Base-by-base conservation (phyloP, 2,113 vertebrate genomes). In the Mesitornis unicolor region DNA sequence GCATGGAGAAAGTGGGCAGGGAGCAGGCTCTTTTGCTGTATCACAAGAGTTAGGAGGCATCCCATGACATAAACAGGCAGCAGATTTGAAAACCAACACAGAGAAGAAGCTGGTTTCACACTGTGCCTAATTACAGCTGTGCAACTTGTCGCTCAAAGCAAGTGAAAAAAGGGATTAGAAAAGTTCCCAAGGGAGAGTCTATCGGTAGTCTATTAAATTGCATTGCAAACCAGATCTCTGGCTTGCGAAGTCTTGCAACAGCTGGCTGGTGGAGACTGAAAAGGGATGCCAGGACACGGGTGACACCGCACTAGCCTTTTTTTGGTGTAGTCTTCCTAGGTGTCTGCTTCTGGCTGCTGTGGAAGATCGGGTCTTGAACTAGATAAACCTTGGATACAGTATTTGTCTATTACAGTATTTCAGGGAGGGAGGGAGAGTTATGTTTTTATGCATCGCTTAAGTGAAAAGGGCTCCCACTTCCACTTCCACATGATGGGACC, bases 81-180 rank as follows among this genome's bases (percentile, higher is more conserved):
- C 57, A 79, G 67, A 84, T 71, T 71, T 40, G 87, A 85, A 95
- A 90, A 87, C 16, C 25, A 87, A 40, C 65, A 71, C 7, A 48
- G 67, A 78, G 43, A 81, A 94, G 45, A 31, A 85, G 40, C 25
- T 71, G 70, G 16, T 71, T 93, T 84, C 74, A 65, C 56, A 60
- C 31, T 61, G 67, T 76, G 65, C 31, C 9, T 93, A 85, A 91
- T 81, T 81, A 81, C 68, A 92, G 50, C 79, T 65, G 63, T 45
- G 68, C 36, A 92, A 73, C 38, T 89, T 82, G 36, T 48, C 89
- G 82, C 70, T 76, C 84, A 95, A 89, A 83, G 53, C 43, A 95
- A 76, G 61, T 69, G 64, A 95, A 90, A 64, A 71, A 82, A 38
- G 7, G 61, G 21, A 82, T 65, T 83, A 64, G 61, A 68, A 76